Base-by-base conservation (phyloP, 2,888 invertebrate species). In the Chalcosyrphus nemorum region DNA sequence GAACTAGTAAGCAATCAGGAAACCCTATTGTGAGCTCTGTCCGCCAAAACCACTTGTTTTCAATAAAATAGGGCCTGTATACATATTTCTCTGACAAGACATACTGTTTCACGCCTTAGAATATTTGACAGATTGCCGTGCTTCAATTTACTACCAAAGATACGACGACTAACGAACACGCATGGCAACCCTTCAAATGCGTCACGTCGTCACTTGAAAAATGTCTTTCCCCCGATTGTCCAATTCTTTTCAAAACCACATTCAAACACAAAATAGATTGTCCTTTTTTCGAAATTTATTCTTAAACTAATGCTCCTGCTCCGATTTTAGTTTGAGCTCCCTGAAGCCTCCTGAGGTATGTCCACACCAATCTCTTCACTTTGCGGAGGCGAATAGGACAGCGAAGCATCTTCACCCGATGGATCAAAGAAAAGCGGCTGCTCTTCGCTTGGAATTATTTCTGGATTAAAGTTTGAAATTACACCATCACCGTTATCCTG, bases 401-500 rank as follows among this genome's bases (percentile, higher is more conserved):
- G 38, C 2, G 38, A 38, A 1, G 38, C 38, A 13, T 56, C 54
- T 5, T 56, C 54, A n/a, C 32, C 32, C 2, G 0, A 5, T 6
- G 54, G 54, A n/a, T 32, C 17, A 19, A 17, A 13, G 29, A 32
- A 56, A 19, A 57, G n/a, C 11, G 13, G 38, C 17, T 27, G 21
- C 6, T 65, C 65, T 19, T 19, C 13, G 7, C 61, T 61, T 4
- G 61, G 61, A 5, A 52, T 13, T 24, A 65, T 27, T 17, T 65
- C 50, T 2, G 47, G n/a, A 38, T 52, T 27, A 5, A 35, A 65
- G 7, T 13, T 52, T 0, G 38, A 11, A 0, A 63, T 7, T 2
- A 47, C 45, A 3, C 45, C 61, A n/a, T 65, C 50, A 13, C 65
- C 52, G 15, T 65, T 38, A 21, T 38, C 38, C 15, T 24, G 50